A percentile compares a stretch with the other conserved stretches of the same genome.
These are phyloP conservation scores for Chinchilla lanigera DNA, from an alignment of 2,113 vertebrate genomes.

Conservation along the genomic window DNA sequence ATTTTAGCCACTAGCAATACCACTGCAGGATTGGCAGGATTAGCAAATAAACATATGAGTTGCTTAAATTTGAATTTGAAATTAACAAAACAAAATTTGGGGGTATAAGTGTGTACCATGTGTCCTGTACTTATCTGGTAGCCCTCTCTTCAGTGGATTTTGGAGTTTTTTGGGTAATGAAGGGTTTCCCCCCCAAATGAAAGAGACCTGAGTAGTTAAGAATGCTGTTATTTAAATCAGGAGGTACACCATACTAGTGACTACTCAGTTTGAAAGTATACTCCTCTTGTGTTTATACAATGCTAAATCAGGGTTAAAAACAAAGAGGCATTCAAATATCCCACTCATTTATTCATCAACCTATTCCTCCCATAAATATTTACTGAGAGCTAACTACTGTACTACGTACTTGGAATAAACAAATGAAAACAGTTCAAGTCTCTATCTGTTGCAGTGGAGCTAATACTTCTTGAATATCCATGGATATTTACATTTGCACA, in stretches of 20 bases:
- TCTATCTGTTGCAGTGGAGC: not conserved
- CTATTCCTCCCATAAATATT: not conserved
- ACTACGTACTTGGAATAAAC: not conserved
- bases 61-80: slow-evolving; percentile 10
- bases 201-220: not conserved
- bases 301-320: not conserved
- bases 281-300: not conserved
- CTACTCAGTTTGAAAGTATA: not conserved
- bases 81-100: not conserved
- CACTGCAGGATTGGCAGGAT: not conserved
- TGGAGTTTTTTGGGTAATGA: not conserved
- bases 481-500: slow-evolving; percentile 30
- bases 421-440: not conserved
- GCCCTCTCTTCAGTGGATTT: not conserved
- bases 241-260: not conserved
- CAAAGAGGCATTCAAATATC: not conserved
- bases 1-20: not conserved
- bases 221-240: not conserved
- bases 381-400: not conserved
- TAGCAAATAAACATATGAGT: not conserved
- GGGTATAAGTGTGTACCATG: not conserved
- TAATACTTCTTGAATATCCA: not conserved
- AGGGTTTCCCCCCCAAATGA: not conserved
- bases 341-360: not conserved
- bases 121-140: not conserved